Conservation (phyloP, 2,888 invertebrate genomes). For the Nesidiocoris tenuis region DNA sequence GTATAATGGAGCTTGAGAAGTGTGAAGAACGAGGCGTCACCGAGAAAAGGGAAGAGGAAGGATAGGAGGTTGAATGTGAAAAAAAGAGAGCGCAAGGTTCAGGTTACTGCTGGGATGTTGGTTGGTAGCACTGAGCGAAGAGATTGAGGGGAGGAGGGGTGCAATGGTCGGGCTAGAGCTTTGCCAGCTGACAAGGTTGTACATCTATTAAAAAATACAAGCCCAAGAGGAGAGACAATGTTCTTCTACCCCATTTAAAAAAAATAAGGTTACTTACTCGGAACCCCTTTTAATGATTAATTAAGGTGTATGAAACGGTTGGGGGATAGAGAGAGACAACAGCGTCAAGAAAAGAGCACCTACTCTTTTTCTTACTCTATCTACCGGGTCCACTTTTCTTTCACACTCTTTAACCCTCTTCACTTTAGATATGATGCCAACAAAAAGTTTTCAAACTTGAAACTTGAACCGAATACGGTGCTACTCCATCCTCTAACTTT, state of each 20-base stretch:
- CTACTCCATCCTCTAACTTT: background rate
- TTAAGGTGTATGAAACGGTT: background rate
- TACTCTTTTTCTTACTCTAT: background rate
- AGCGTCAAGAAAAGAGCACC: background rate
- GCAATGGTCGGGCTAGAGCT: background rate
- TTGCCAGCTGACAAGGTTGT: background rate
- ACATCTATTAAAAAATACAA: background rate
- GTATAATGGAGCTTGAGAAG: background rate
- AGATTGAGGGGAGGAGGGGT: background rate
- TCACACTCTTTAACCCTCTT: background rate
- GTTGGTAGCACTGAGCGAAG: background rate
- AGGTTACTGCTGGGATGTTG: no score
- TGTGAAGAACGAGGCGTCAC: background rate
- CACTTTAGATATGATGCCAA: background rate
- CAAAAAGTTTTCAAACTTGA: background rate
- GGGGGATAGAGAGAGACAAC: background rate
- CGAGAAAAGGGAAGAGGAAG: background rate
- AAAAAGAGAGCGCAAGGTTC: background rate
- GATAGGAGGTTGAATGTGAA: background rate
- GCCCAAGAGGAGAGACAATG: background rate
- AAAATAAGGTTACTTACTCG: background rate
- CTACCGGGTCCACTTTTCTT: no score
- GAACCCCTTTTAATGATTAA: background rate
- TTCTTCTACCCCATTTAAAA: background rate
- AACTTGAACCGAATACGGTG: background rate